Conservation (phyloP, 2,113 vertebrate species). For the Caretta caretta region DNA sequence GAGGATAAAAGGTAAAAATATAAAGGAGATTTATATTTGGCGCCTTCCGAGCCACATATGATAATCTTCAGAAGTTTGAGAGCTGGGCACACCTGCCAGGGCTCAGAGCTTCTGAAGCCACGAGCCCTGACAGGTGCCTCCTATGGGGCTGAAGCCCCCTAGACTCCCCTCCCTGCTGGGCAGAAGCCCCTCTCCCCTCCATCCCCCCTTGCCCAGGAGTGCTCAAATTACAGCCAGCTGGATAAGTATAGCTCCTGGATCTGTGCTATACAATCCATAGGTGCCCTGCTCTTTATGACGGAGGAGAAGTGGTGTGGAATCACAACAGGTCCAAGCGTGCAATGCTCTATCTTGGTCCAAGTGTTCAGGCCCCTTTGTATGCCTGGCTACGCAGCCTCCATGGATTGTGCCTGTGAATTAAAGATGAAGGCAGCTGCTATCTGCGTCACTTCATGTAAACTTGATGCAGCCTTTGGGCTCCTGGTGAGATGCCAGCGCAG, state of each 20-base stretch:
- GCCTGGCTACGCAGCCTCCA: accelerated
- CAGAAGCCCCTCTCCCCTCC: no score
- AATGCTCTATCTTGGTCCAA: accelerated
- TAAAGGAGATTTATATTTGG: background rate
- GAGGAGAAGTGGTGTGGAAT: background rate
- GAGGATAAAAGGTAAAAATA: background rate
- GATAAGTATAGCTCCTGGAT: accelerated
- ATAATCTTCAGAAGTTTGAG: no score
- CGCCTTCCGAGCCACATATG: background rate
- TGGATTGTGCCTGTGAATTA: accelerated
- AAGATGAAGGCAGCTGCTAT: accelerated
- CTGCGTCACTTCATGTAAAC: accelerated
- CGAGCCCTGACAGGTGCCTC: no score
- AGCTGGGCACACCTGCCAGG: no score
- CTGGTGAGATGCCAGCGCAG: background rate
- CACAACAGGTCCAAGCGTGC: accelerated
- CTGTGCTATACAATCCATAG: background rate
- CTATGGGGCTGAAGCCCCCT: no score
- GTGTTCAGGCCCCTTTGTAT: background rate
- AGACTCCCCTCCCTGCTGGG: no score
- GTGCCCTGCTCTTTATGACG: background rate
- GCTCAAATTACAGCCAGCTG: accelerated
- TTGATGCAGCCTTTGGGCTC: accelerated
- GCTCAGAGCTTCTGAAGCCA: no score
- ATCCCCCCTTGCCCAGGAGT: background rate